Evolutionary conservation across 2,113 vertebrate species (phyloP), one percentile per base, ranked within the genome.

Genomic region (Cebidichthys violaceus): DNA sequence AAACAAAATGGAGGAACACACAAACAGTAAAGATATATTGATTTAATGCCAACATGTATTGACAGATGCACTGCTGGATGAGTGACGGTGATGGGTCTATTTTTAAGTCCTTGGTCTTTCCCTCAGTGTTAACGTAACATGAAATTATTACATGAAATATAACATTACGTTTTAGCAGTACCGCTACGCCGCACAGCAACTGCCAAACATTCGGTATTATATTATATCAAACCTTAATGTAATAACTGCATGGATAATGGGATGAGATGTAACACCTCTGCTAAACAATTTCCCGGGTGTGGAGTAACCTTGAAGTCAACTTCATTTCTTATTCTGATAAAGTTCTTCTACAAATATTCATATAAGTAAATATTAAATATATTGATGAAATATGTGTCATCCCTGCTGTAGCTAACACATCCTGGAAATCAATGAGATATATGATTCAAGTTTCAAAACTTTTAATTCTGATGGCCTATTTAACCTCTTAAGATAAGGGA

Each of bases 1-100:
- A 10, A 8, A 17, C 39, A 77, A 69, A 77, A 77, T 60, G 41
- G 65, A 24, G 45, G 24, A 67, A 45, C 24, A 31, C 41, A 5
- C 4, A 33, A 47, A 43, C 17, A 5, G 24, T 68, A 29, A 18
- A 17, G 24, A 67, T 5, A 47, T 68, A 68, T 50, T 50, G 66
- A 68, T 67, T 18, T 18, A 31, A 29, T 18, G n/a, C 37, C 37
- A 27, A 41, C n/a, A 2, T 27, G 15, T 45, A 29, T 45, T 27
- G 39, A 17, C 24, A 8, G 11, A 67, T 5, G n/a, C 64, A 67
- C n/a, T 17, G 20, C 11, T 39, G 61, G 35, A 11, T 39, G 61
- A 64, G 33, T 13, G 61, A 39, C 9, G 4, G 10, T 31, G 4
- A 37, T 10, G 33, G 22, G 33, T 37, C 35, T 20, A 59, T 13